Percentiles rank a stretch among this genome's conserved stretches.
These are phyloP conservation scores for Gila orcuttii DNA, from an alignment of 2,113 vertebrate genomes.

Conservation along the genomic window DNA sequence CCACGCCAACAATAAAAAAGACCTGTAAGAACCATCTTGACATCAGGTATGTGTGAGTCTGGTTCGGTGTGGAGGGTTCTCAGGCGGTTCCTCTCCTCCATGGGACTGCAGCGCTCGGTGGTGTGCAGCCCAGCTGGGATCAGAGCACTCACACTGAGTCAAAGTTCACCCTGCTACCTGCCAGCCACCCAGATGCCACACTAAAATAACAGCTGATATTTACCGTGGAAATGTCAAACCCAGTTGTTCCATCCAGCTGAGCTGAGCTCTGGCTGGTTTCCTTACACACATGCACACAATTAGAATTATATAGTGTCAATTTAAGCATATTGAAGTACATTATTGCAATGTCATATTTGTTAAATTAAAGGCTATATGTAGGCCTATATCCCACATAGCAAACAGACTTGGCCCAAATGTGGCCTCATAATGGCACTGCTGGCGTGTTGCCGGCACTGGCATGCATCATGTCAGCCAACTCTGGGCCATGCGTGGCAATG, in stretches of 20 bases:
- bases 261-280: conserved; percentile 29
- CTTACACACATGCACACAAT: conserved; percentile 2
- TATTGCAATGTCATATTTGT: conserved; percentile 3
- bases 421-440: too few relatives aligned
- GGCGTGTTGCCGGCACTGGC: too few relatives aligned
- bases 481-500: too few relatives aligned
- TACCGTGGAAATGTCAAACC: conserved; percentile 62
- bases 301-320: conserved; percentile 40
- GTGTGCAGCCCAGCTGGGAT: conserved; percentile 52
- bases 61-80: conserved; percentile 13
- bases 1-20: neutral
- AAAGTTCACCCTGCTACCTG: conserved; percentile 60
- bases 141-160: conserved; percentile 57
- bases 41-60: neutral
- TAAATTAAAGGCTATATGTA: neutral
- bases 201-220: conserved; percentile 63
- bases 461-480: too few relatives aligned
- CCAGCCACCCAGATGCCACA: conserved; percentile 56
- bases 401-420: too few relatives aligned
- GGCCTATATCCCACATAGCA: too few relatives aligned
- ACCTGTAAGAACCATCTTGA: neutral
- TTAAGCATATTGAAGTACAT: conserved; percentile 35
- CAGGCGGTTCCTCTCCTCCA: conserved; percentile 38
- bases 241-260: conserved; percentile 60
- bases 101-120: conserved; percentile 24